Evolutionary conservation across 2,888 invertebrate genomes (phyloP), one percentile per base, ranked within the genome.

Genomic region (Megastigmus dorsalis): DNA sequence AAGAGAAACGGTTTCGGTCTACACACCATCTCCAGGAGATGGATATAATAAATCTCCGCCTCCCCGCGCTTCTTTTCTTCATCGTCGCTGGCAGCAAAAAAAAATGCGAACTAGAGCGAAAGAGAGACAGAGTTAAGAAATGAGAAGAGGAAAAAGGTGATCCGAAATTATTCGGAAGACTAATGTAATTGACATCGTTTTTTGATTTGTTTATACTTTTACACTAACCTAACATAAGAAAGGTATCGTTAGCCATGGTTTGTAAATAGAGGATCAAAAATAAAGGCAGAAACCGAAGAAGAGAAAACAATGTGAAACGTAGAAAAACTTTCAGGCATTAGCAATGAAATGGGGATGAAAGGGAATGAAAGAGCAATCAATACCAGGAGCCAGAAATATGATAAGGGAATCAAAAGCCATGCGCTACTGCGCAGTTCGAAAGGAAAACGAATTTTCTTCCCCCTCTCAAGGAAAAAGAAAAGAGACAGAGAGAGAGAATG

Each of bases 361-460:
- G n/a, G 4, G 33, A 68, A 9, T 13, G n/a, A 33, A 13, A 9
- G 28, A 52, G 43, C 20, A 52, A 65, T 52, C 65, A 10, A 65
- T 65, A 65, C 28, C 33, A 33, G 52, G 13, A 4, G 38, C 30
- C 4, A 45, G 33, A 67, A 55, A 57, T 57, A 68, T 59, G 48
- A 59, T 48, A 38, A 68, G 57, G 7, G 48, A 57, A 28, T 36
- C 9, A 5, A 50, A 50, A 68, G 67, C 65, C 18, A 5, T 9
- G 23, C n/a, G 43, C 6, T n/a, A n/a, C n/a, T n/a, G n/a, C n/a
- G n/a, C n/a, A n/a, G n/a, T n/a, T n/a, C n/a, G n/a, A n/a, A n/a
- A n/a, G 33, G 23, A 55, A 43, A 67, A 33, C 55, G 67, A 67
- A 55, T 67, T 67, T 55, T 10, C 28, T 23, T 41, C 26, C 41